Evolutionary conservation across 2,888 invertebrate species (phyloP), one percentile per base, ranked within the genome.

Genomic region (Strigamia crassipes): DNA sequence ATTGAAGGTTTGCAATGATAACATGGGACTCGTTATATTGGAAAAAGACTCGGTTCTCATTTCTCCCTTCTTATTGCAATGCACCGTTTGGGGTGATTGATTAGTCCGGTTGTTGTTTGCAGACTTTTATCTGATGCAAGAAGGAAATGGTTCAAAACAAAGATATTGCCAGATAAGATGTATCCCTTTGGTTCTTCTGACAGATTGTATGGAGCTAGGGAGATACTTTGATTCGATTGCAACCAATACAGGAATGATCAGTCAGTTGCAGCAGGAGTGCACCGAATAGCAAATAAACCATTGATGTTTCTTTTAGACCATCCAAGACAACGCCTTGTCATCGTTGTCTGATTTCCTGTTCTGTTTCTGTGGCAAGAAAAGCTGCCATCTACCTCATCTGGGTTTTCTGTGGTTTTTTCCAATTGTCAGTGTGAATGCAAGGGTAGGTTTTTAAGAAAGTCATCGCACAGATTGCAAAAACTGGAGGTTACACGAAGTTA

Each of bases 1-100:
- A 66, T 66, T 66, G 66, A 66, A 66, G 66, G 66, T 66, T 66
- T 66, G 27, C 66, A 66, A 27, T 66, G 66, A 66, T 66, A 66
- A 66, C 66, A 66, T 13, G 15, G 3, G 27, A 15, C 10, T 66
- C 27, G 66, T 66, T 27, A 66, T 66, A 27, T 4, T 15, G 3
- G 51, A 10, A 13, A 51, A 51, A 51, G 10, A 9, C 3, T 10
- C 10, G 5, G 5, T 21, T 61, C 9, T 3, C 4, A 15, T 12
- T 18, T 15, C 23, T 66, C 27, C 10, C 66, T 66, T 66, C 27
- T 66, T 66, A 31, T 27, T 66, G 66, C 8, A 10, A 10, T 27
- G 1, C 66, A 66, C 23, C 23, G 27, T 66, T 66, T 23, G 10
- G 10, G 13, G 66, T 66, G 66, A 66, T 66, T 66, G 66, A 66